Evolutionary conservation across 2,113 vertebrate species (phyloP).

Genomic region (Lepus timidus): DNA sequence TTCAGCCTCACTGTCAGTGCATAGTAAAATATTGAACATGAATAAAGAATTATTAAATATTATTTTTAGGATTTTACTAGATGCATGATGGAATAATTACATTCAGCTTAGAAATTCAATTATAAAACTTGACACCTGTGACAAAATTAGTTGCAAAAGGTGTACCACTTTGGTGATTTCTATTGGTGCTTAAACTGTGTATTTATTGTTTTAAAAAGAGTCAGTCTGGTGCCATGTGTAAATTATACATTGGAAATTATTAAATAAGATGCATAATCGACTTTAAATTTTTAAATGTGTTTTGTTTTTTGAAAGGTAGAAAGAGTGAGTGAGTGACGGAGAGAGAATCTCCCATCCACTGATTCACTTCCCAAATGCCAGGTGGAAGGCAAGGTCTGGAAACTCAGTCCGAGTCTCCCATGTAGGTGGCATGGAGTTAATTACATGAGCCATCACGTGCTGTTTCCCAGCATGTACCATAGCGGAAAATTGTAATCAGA

Average conservation of each 20-base stretch:
- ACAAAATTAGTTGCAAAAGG: neutral
- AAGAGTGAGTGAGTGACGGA: too few species aligned
- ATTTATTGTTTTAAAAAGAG: neutral
- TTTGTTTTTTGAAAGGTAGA: too few species aligned
- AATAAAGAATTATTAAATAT: slow-evolving; percentile 54
- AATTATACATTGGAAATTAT: neutral
- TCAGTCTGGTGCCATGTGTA: neutral
- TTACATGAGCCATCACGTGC: too few species aligned
- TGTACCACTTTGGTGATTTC: neutral
- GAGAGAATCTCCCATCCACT: too few species aligned
- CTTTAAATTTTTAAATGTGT: too few species aligned
- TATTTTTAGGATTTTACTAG: slow-evolving; percentile 56
- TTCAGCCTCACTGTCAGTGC: neutral
- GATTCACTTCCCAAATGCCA: too few species aligned
- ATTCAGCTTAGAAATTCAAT: slow-evolving; percentile 57
- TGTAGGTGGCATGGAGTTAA: too few species aligned
- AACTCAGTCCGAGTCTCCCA: too few species aligned
- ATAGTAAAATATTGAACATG: slow-evolving; percentile 55
- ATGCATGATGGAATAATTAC: slow-evolving; percentile 54
- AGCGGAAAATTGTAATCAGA: too few species aligned
- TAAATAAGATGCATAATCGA: neutral
- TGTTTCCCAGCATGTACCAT: too few species aligned
- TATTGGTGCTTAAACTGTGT: neutral
- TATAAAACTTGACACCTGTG: neutral
- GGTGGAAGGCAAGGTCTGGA: too few species aligned